Evolutionary conservation across 1,140 invertebrate genomes (phyloP), one percentile per base, ranked within the genome.

Genomic region (Hylaeus anthracinus): DNA sequence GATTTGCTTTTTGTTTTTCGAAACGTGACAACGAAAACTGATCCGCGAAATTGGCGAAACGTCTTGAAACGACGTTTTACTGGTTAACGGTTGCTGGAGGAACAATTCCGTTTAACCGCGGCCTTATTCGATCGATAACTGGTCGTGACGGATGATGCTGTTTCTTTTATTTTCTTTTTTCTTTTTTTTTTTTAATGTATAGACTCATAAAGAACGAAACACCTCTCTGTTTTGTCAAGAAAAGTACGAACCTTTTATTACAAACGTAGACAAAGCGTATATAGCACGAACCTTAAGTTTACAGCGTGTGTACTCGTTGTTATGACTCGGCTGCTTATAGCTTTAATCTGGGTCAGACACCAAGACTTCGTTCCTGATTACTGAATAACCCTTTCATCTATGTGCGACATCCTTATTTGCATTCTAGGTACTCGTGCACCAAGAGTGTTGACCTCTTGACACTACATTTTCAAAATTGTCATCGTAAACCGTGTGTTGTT

Each of bases 301-400:
- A 48, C 37, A 58, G 51, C 66, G 69, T 74, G 80, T 75, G 76
- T 77, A 71, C 55, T 39, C 79, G 55, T 71, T 74, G 84, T 88
- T 86, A 85, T 83, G 83, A 66, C 82, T 87, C 67, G 81, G n/a
- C 61, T 58, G 70, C 88, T 86, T 87, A 89, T 80, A 74, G 64
- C 65, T 56, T 61, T 67, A 71, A 90, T 89, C 79, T 88, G 80
- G 87, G 88, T 89, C 88, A 88, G 80, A 88, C 86, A 85, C 75
- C 55, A 81, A 65, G 67, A 80, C 86, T 86, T 79, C 43, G 69
- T 80, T 77, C 60, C 65, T 63, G 66, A 61, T 58, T 81, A 65
- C 58, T 53, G 48, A 67, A 56, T 67, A 72, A 74, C 64, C 55
- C 76, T 64, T 66, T 37, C 26, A 41, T 43, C 60, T 6, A 43